Percentiles rank a stretch among this genome's conserved stretches.
These are phyloP conservation scores for Xiphophorus hellerii DNA, from an alignment of 2,113 vertebrate genomes.

Conservation along the genomic window DNA sequence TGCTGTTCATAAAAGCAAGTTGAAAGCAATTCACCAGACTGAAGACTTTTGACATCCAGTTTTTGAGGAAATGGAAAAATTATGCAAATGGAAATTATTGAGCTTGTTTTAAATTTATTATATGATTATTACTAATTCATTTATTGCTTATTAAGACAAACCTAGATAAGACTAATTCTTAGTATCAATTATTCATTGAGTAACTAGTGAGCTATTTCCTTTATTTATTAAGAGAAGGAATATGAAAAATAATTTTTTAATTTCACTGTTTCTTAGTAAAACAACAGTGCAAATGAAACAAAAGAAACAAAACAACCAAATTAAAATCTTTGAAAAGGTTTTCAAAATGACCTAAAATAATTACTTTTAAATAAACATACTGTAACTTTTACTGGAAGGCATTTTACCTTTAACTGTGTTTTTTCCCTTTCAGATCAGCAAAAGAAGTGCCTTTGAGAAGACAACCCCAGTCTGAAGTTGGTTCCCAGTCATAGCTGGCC, in stretches of 20 bases:
- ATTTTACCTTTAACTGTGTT: not conserved
- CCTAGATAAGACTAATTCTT: not conserved
- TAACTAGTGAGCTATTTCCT: too few relatives aligned
- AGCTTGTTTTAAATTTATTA: too few relatives aligned
- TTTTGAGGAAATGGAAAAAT: too few relatives aligned
- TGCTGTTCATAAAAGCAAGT: too few relatives aligned
- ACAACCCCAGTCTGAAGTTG: constrained; percentile 74
- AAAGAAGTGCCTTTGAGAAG: constrained; percentile 86
- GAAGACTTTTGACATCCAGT: too few relatives aligned
- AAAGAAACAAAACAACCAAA: not conserved
- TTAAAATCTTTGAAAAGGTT: not conserved
- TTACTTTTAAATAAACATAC: not conserved
- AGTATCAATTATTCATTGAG: too few relatives aligned
- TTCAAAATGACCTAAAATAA: not conserved
- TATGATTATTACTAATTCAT: too few relatives aligned
- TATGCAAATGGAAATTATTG: too few relatives aligned
- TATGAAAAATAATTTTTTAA: too few relatives aligned
- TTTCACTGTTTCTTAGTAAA: not conserved
- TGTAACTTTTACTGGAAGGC: not conserved
- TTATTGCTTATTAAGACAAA: too few relatives aligned
- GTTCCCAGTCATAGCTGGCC: constrained; percentile 52
- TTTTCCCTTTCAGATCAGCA: constrained; percentile 80
- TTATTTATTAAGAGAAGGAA: too few relatives aligned
- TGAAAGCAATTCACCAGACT: too few relatives aligned
- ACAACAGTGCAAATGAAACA: not conserved